phyloP scores from a whole-genome alignment of 2,113 vertebrate species.

The Asarcornis scutulata region DNA sequence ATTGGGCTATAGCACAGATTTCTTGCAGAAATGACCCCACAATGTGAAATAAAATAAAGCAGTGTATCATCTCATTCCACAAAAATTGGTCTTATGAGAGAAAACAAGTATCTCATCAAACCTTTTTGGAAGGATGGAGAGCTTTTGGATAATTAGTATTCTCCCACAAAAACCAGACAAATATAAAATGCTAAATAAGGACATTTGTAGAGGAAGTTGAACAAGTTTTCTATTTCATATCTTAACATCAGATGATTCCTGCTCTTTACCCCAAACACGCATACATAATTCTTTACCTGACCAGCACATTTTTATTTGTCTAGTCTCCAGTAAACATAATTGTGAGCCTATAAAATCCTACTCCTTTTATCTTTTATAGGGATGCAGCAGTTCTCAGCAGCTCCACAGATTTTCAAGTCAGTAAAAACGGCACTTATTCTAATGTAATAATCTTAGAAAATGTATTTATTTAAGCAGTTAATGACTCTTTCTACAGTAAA shows the following conservation, averaged over 20 bases:
- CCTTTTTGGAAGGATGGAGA: not conserved
- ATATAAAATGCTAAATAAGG: not conserved
- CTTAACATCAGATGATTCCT: not conserved
- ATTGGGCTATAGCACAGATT: not conserved
- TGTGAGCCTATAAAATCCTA: not conserved
- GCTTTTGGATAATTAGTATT: not conserved
- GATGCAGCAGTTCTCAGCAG: not conserved
- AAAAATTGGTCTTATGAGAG: not conserved
- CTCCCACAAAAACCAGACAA: not conserved
- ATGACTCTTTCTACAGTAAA: constrained; percentile 20
- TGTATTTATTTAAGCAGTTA: constrained; percentile 42
- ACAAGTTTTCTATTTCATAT: not conserved
- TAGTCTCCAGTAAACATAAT: not conserved
- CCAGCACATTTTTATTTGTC: not conserved
- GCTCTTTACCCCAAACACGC: not conserved
- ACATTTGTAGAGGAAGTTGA: not conserved
- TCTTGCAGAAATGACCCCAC: not conserved
- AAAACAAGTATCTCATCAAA: not conserved
- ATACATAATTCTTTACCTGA: not conserved
- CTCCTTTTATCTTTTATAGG: constrained; percentile 16
- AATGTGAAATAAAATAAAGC: not conserved
- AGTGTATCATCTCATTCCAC: not conserved
- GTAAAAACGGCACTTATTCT: constrained; percentile 16
- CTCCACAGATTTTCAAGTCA: not conserved
- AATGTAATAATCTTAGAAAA: constrained; percentile 44